Evolutionary conservation across 1,140 invertebrate genomes (phyloP).

Genomic region (Campoletis sonorensis): DNA sequence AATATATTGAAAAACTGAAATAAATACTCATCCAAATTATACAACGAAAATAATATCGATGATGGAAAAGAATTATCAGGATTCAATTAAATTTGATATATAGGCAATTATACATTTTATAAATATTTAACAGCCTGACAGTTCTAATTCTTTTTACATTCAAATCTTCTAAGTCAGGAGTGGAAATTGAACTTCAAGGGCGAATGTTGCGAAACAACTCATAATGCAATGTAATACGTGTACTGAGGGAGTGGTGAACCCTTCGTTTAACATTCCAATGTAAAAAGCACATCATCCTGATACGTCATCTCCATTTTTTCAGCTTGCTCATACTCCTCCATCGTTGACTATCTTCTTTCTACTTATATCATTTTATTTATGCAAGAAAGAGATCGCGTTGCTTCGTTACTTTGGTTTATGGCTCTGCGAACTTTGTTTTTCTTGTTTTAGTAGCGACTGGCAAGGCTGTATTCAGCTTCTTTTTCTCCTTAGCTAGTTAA

Average conservation of each 20-base stretch:
- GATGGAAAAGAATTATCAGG: too few relatives aligned
- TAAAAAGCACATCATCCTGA: not conserved
- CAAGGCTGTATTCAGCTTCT: conserved; percentile 29
- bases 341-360: not conserved
- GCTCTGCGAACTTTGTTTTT: not conserved
- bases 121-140: too few relatives aligned
- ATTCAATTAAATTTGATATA: too few relatives aligned
- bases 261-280: conserved; percentile 34
- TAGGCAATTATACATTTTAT: too few relatives aligned
- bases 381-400: conserved; percentile 28
- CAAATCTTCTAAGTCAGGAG: too few relatives aligned
- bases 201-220: not conserved
- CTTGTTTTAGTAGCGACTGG: not conserved
- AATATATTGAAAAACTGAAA: too few relatives aligned
- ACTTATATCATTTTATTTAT: not conserved
- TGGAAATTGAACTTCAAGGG: not conserved
- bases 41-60: too few relatives aligned
- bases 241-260: conserved; percentile 30
- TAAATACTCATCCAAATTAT: too few relatives aligned
- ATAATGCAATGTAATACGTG: conserved; percentile 5
- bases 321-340: not conserved
- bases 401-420: conserved; percentile 13
- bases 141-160: too few relatives aligned
- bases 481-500: not conserved
- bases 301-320: not conserved